Evolutionary conservation across 1,140 invertebrate genomes (phyloP), one percentile per base, ranked within the genome.

Genomic region (Drosophila tristis): DNA sequence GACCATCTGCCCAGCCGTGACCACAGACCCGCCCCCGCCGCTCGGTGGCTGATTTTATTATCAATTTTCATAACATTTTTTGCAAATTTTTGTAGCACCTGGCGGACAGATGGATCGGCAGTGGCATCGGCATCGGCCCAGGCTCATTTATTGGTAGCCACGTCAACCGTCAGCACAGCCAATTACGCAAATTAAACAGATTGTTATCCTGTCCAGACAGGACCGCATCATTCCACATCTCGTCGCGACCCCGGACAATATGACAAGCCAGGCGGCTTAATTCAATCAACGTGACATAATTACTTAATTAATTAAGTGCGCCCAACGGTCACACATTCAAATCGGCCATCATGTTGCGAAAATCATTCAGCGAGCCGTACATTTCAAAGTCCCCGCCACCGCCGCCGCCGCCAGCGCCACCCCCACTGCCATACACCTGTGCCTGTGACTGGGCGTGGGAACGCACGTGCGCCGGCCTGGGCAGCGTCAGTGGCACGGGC

Each of bases 401-500:
- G 2, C 47, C 23, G 11, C 48, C 70, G 0, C 20, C 54, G 3
- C 63, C 23, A 1, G n/a, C n/a, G n/a, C 45, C 9, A 0, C 47
- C 74, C 20, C 66, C 73, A 2, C 71, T 13, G 3, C 59, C 72
- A 11, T 54, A 53, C 23, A 25, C 62, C 53, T 63, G 35, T 49
- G 8, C 73, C 67, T 53, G 72, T 50, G 20, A 47, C 25, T 59
- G 39, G 35, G 35, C 35, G 45, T 73, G 82, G 4, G 94, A 93
- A 77, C 95, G 95, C 82, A 93, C 95, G n/a, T 95, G 95, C 80
- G 92, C 95, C 81, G 96, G 96, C 23, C 96, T 94, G 73, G 95
- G 95, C 51, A 98, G 92, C 0, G 96, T 96, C 50, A 99, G 94
- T 8, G 98, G 97, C 92, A 97, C 98, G 2, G 98, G 98, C 76